Evolutionary conservation across 2,113 vertebrate genomes (phyloP).

Genomic region (Desmodus rotundus): DNA sequence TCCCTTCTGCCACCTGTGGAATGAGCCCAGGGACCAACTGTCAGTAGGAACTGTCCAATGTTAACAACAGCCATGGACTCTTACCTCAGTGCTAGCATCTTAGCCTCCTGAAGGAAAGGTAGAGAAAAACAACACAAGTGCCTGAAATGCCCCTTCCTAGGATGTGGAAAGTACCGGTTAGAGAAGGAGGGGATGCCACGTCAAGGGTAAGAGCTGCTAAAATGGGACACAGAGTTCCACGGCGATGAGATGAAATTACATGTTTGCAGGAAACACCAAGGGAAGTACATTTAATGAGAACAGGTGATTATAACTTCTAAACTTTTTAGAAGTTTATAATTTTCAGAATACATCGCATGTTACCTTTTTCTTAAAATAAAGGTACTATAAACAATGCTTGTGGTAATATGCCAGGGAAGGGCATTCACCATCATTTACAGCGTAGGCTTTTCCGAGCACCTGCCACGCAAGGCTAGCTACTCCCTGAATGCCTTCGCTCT

Average conservation of each 20-base stretch:
- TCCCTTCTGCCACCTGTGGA: background rate
- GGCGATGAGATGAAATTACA: background rate
- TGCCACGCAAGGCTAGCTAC: fast-evolving
- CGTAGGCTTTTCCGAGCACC: background rate
- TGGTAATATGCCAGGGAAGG: background rate
- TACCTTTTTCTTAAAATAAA: slow-evolving; percentile 21
- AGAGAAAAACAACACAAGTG: background rate
- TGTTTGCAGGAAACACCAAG: background rate
- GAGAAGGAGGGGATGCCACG: background rate
- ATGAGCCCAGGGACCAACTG: background rate
- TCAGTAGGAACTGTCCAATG: fast-evolving
- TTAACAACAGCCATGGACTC: background rate
- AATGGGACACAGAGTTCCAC: fast-evolving
- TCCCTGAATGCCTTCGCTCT: background rate
- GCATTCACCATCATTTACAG: background rate
- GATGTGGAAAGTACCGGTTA: background rate
- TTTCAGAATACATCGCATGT: background rate
- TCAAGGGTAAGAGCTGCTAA: background rate
- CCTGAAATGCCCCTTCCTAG: fast-evolving
- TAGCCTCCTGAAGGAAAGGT: background rate
- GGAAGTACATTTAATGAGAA: background rate
- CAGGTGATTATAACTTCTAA: too few relatives aligned
- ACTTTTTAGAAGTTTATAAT: background rate
- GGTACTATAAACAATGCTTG: background rate
- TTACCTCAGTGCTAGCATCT: background rate